A percentile compares a stretch with the other conserved stretches of the same genome.
Evolutionary conservation across 2,888 invertebrate species (phyloP).

Genomic region (Parthenolecanium corni): DNA sequence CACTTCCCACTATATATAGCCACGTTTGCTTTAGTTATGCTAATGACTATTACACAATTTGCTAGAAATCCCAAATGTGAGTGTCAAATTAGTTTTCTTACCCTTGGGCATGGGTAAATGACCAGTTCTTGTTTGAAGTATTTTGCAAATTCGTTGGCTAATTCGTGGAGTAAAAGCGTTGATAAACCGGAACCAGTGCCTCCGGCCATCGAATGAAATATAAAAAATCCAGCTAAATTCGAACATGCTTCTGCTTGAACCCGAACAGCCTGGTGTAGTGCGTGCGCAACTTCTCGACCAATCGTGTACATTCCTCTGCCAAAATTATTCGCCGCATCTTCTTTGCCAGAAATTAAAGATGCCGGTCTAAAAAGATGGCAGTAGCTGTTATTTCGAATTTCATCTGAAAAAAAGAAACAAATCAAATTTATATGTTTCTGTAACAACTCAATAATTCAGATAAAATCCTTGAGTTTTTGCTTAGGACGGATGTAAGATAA

Average conservation of each 20-base stretch:
- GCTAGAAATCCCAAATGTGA: too few relatives aligned
- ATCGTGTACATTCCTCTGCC: slow-evolving; percentile 11
- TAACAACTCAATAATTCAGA: too few relatives aligned
- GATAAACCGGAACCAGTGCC: slow-evolving; percentile 10
- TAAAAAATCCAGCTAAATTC: background rate
- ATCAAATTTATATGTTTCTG: too few relatives aligned
- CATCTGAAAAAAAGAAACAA: background rate
- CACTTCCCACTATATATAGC: too few relatives aligned
- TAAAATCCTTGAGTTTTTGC: too few relatives aligned
- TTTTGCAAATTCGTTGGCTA: background rate
- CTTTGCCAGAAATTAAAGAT: background rate
- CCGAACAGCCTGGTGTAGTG: background rate
- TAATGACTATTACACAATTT: too few relatives aligned
- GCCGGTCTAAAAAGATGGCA: background rate
- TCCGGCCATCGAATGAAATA: slow-evolving; percentile 6
- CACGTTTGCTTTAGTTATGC: too few relatives aligned
- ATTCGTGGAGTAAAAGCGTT: background rate
- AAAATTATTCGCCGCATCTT: slow-evolving; percentile 8
- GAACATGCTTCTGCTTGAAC: background rate
- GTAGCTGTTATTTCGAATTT: background rate
- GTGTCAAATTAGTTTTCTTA: background rate
- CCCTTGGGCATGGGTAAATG: slow-evolving; percentile 12
- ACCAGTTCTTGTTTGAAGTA: slow-evolving; percentile 5
- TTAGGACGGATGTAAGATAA: too few relatives aligned
- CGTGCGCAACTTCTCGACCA: slow-evolving; percentile 2